These are phyloP conservation scores for Rhinogobius similis DNA, from an alignment of 2,113 vertebrate genomes.

Conservation along the genomic window DNA sequence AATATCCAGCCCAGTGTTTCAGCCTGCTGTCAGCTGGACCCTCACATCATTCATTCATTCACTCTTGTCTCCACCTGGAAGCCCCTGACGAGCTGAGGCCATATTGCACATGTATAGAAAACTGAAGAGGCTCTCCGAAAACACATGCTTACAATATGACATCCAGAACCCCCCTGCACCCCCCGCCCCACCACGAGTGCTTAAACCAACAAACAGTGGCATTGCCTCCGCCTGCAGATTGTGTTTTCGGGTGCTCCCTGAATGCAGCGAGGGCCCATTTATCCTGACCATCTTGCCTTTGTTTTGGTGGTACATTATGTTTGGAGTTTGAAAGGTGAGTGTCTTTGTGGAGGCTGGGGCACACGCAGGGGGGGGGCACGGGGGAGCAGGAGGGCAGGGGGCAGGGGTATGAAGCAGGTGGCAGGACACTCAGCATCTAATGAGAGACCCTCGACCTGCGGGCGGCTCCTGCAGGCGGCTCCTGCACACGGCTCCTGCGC, in stretches of 20 bases:
- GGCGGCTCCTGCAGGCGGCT: too few relatives aligned
- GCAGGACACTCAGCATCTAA: background rate
- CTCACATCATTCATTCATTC: background rate
- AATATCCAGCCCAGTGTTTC: background rate
- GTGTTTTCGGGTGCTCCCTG: background rate
- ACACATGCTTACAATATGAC: conserved; percentile 18
- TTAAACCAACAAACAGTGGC: background rate
- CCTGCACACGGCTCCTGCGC: too few relatives aligned
- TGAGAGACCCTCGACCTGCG: background rate
- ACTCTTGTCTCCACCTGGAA: background rate
- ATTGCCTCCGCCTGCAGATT: background rate
- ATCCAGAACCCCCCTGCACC: conserved; percentile 14
- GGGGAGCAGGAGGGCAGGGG: background rate
- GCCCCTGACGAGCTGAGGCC: background rate
- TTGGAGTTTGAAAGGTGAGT: conserved; percentile 1
- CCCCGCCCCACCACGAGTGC: background rate
- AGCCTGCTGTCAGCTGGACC: background rate
- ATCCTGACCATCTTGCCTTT: background rate
- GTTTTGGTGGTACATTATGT: background rate
- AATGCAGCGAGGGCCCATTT: background rate
- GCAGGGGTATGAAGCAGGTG: background rate
- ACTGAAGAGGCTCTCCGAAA: background rate
- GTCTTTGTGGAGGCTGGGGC: background rate
- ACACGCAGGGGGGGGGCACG: background rate
- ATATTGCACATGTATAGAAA: background rate